Base-by-base conservation (phyloP, 2,888 invertebrate species). In the Andrena camellia region DNA sequence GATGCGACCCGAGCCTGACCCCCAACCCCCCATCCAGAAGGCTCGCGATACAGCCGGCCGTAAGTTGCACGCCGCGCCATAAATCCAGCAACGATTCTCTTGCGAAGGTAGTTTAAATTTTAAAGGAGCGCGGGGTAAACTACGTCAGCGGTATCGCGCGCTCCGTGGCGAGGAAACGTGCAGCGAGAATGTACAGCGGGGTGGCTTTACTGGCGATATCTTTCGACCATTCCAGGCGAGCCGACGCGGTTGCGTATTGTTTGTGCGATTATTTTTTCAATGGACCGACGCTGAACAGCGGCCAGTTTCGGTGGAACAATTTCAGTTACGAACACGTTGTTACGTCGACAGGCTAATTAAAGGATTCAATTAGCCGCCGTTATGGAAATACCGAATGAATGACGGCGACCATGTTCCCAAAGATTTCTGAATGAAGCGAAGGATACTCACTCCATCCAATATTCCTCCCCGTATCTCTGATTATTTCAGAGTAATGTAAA, bases 11-110 rank as follows among this genome's bases (percentile, higher is more conserved):
- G 6, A 48, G 33, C 26, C 33, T 10, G 8, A 10, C 26, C 26
- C 35, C 29, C 7, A 17, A 57, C 42, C 42, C 29, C 13, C 1
- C 42, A 1, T 17, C 13, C 42, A 42, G 50, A 59, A 52, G n/a
- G n/a, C 17, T 31, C 71, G 23, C 66, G 33, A 26, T 26, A 8
- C 26, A 26, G 10, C 35, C 26, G 7, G 29, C 70, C 13, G 31
- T 67, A 71, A 79, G 79, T 54, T 33, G 26, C 70, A 26, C 59
- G 17, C 26, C 26, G 2, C 17, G 29, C 20, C 57, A 64, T 80
- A 80, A 80, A 81, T 80, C 64, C 50, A 20, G 62, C 54, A 20
- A 59, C 81, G 81, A 64, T 73, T 79, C 54, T 31, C 2, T 23
- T 29, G 31, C 48, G 42, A 52, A 23, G 59, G 69, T 52, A 33